These are phyloP conservation scores for Drosophila incognita DNA, from an alignment of 2,888 invertebrate species.

Conservation along the genomic window DNA sequence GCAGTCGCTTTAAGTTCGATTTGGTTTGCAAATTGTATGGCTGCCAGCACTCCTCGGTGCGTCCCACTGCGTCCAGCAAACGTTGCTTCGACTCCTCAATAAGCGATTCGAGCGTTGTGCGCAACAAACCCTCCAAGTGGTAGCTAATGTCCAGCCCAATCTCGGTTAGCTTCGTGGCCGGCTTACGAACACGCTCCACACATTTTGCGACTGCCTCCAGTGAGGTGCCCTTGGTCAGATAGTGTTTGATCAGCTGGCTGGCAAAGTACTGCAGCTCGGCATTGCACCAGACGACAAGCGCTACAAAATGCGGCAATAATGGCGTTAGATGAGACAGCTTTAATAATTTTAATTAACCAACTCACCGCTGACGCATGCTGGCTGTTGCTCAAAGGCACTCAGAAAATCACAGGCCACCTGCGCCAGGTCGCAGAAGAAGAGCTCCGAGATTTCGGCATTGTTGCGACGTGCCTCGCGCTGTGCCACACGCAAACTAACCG, in stretches of 20 bases:
- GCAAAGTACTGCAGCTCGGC: conserved; percentile 92
- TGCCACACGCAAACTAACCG: conserved; percentile 82
- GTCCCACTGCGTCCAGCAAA: conserved; percentile 83
- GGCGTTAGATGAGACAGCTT: not conserved
- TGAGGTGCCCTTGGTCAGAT: conserved; percentile 95
- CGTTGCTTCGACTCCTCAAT: conserved; percentile 84
- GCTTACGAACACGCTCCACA: conserved; percentile 90
- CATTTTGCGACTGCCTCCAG: conserved; percentile 94
- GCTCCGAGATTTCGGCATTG: conserved; percentile 86
- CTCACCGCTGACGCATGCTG: conserved; percentile 90
- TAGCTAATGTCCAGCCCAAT: conserved; percentile 96
- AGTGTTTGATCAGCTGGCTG: conserved; percentile 93
- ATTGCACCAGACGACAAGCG: conserved; percentile 96
- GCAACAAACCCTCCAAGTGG: conserved; percentile 93
- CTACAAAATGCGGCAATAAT: conserved; percentile 82
- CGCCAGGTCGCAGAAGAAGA: conserved; percentile 89
- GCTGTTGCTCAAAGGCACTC: conserved; percentile 92
- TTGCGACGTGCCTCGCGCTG: conserved; percentile 85
- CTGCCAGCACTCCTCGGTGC: conserved; percentile 85
- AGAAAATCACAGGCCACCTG: conserved; percentile 91
- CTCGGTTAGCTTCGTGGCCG: conserved; percentile 86
- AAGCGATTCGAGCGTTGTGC: conserved; percentile 87
- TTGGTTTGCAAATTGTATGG: conserved; percentile 85
- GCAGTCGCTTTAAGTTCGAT: conserved; percentile 82
- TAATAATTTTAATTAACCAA: not conserved